Evolutionary conservation across 2,113 vertebrate species (phyloP).

Genomic region (Capra hircus): DNA sequence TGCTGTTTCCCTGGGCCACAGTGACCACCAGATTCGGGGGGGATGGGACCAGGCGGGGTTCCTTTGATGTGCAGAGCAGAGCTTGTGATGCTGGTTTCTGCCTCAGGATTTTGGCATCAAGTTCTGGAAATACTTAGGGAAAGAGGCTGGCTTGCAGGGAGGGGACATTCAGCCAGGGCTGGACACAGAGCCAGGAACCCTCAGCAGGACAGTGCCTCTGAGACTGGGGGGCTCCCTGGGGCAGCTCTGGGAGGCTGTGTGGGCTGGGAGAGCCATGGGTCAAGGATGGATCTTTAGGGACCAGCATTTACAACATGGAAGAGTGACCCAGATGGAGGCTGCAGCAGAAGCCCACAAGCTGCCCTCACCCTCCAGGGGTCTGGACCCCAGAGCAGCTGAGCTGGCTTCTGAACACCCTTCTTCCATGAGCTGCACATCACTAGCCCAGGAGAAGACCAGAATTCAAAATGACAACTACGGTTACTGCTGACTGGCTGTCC

Average conservation of each 20-base stretch:
- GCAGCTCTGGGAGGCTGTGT: fast-evolving
- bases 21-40: fast-evolving
- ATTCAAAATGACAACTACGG: background rate
- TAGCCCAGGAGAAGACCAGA: background rate
- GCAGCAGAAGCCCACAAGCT: fast-evolving
- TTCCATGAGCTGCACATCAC: background rate
- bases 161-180: fast-evolving
- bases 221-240: background rate
- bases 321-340: background rate
- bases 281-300: background rate
- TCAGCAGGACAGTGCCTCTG: fast-evolving
- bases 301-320: fast-evolving
- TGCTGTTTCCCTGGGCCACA: fast-evolving
- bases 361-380: fast-evolving
- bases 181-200: background rate
- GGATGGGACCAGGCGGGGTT: fast-evolving
- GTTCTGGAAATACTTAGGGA: background rate
- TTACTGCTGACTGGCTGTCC: too few species aligned
- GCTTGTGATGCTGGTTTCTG: fast-evolving
- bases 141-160: background rate
- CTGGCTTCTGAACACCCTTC: background rate
- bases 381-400: background rate
- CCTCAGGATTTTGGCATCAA: too few species aligned
- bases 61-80: background rate
- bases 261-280: too few species aligned